Evolutionary conservation across 2,797 vertebrate genomes (phyloP).

Genomic region (Tragopan temminckii): DNA sequence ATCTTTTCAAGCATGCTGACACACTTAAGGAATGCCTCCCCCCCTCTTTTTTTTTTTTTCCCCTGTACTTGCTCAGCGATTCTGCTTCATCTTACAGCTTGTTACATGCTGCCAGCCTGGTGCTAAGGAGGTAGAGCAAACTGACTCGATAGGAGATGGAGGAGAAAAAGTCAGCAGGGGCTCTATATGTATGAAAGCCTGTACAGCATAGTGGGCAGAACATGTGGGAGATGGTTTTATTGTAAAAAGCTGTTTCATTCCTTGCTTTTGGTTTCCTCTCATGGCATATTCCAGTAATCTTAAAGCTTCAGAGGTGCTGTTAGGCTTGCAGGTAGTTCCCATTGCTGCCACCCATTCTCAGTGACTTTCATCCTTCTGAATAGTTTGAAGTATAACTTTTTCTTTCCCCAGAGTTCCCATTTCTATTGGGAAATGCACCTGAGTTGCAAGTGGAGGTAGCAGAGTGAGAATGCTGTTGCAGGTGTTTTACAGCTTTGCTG

Average conservation of each 20-base stretch:
- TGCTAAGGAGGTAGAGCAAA: not conserved
- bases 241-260: not conserved
- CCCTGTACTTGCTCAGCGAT: conserved; percentile 29
- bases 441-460: not conserved
- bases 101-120: not conserved
- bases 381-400: not conserved
- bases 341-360: not conserved
- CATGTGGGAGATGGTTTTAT: accelerated
- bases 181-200: not conserved
- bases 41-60: not conserved
- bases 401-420: not conserved
- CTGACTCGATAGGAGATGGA: not conserved
- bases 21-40: not conserved
- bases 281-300: accelerated
- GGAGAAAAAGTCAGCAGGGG: not conserved
- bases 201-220: not conserved
- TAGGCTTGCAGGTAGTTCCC: not conserved
- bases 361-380: not conserved
- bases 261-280: not conserved
- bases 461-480: not conserved
- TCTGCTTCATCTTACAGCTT: conserved; percentile 41
- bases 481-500: not conserved
- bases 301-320: not conserved
- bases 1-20: conserved; percentile 24
- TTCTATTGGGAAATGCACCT: not conserved